Percentiles rank a stretch among this genome's conserved stretches.
These are phyloP conservation scores for Melopsittacus undulatus DNA, from an alignment of 2,797 vertebrate genomes.

Conservation along the genomic window DNA sequence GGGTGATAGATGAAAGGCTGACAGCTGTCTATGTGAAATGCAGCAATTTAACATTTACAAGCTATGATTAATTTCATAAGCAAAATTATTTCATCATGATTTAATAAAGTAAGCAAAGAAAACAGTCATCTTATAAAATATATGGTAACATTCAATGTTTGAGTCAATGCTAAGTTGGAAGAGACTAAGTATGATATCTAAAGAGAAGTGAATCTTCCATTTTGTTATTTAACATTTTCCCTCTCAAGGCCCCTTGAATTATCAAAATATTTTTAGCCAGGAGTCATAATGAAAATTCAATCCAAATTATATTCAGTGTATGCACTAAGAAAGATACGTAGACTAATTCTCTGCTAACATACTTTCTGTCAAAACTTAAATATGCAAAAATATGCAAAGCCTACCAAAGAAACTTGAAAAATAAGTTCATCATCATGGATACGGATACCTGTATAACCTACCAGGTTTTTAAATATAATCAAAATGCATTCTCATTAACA, in stretches of 20 bases:
- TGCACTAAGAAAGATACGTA: background rate
- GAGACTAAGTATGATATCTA: background rate
- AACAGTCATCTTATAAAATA: background rate
- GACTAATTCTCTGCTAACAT: background rate
- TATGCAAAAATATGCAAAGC: slow-evolving; percentile 5
- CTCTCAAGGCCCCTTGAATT: background rate
- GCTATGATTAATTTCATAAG: background rate
- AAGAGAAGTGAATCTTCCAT: background rate
- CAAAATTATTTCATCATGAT: background rate
- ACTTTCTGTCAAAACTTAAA: background rate
- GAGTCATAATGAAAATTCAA: background rate
- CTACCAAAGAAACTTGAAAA: background rate
- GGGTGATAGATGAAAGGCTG: background rate
- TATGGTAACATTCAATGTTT: background rate
- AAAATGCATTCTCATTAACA: background rate
- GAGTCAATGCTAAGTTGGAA: background rate
- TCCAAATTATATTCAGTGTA: background rate
- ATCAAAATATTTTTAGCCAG: background rate
- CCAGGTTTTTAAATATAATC: background rate
- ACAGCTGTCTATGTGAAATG: background rate
- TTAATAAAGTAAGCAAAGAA: background rate
- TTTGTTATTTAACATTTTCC: background rate
- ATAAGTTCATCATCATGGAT: background rate
- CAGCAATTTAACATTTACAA: background rate
- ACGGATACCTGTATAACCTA: background rate